phyloP scores from a whole-genome alignment of 1,140 invertebrate genomes.

The Drusus annulatus region DNA sequence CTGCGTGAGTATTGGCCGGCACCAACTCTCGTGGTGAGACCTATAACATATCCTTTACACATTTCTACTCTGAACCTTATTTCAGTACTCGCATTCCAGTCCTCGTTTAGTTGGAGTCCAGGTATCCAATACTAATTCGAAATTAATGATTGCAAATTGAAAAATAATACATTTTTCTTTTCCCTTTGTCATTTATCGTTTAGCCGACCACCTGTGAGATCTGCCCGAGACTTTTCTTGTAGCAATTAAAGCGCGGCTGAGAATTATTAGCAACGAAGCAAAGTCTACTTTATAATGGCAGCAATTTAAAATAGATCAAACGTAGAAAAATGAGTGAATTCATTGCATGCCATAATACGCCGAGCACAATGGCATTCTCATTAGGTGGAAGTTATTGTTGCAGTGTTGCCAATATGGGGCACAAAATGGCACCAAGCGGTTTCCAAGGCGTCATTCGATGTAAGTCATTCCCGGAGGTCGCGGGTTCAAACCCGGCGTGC shows the following conservation, averaged over 20 bases:
- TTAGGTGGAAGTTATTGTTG: not conserved
- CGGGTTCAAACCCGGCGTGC: too few relatives aligned
- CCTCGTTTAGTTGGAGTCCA: not conserved
- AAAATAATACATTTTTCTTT: not conserved
- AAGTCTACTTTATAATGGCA: constrained; percentile 7
- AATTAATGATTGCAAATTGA: not conserved
- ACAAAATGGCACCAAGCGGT: not conserved
- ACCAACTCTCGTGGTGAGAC: too few relatives aligned
- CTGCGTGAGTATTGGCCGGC: too few relatives aligned
- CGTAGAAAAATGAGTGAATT: not conserved
- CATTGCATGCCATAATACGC: not conserved
- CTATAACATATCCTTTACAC: too few relatives aligned
- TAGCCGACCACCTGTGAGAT: not conserved
- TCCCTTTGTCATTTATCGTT: not conserved
- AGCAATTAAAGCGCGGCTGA: not conserved
- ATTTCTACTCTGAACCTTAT: too few relatives aligned
- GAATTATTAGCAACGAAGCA: constrained; percentile 17
- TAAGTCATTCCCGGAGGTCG: too few relatives aligned
- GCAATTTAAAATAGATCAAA: constrained; percentile 36
- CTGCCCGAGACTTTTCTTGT: too few relatives aligned
- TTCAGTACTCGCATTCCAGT: too few relatives aligned
- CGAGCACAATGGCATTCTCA: not conserved
- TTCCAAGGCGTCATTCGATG: too few relatives aligned
- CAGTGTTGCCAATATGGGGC: constrained; percentile 1
- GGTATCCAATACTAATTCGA: not conserved